These are phyloP conservation scores for Pipistrellus kuhlii DNA, from an alignment of 2,797 vertebrate species.

Conservation along the genomic window DNA sequence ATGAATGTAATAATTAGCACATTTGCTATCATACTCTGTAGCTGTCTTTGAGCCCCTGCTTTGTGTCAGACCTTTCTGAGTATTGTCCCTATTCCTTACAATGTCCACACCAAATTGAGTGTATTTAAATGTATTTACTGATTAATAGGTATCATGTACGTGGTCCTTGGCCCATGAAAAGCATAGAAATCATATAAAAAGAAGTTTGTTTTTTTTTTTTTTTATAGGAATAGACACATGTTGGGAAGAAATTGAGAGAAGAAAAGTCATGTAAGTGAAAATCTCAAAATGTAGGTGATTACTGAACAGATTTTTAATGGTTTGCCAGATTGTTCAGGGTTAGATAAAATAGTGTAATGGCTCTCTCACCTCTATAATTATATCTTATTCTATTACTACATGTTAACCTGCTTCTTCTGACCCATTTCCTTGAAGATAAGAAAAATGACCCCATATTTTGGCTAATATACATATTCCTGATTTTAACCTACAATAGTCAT, in stretches of 20 bases:
- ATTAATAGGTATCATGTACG: background rate
- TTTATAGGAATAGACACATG: background rate
- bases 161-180: background rate
- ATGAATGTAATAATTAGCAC: background rate
- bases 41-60: background rate
- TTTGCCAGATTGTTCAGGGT: background rate
- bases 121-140: background rate
- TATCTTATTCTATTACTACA: background rate
- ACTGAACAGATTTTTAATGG: background rate
- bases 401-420: background rate
- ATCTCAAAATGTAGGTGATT: background rate
- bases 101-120: background rate
- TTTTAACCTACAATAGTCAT: background rate
- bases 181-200: background rate
- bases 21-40: background rate
- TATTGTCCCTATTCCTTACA: background rate
- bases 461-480: background rate
- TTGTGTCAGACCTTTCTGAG: background rate
- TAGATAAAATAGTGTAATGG: background rate
- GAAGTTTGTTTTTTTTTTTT: background rate
- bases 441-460: background rate
- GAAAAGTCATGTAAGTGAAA: background rate
- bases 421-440: background rate
- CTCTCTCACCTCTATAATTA: background rate
- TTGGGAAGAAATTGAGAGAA: background rate